Evolutionary conservation across 1,140 invertebrate species (phyloP).

Genomic region (Phortica variegata): DNA sequence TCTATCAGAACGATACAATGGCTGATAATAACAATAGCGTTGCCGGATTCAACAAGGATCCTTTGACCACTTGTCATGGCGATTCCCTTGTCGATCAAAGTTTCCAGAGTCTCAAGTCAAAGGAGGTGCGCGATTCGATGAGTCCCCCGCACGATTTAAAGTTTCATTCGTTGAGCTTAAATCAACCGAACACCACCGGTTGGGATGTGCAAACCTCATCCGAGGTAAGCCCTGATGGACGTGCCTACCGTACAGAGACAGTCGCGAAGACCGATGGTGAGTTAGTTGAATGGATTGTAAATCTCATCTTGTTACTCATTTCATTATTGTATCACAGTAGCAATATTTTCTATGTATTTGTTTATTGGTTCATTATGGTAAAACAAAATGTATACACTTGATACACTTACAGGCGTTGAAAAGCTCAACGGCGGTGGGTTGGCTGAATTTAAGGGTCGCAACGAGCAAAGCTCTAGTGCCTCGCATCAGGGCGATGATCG

Average conservation of each 20-base stretch:
- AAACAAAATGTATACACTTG: too few relatives aligned
- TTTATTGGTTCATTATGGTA: too few relatives aligned
- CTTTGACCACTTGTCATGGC: slow-evolving; percentile 61
- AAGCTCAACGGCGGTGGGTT: slow-evolving; percentile 65
- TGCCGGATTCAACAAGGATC: slow-evolving; percentile 44
- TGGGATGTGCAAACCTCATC: slow-evolving; percentile 58
- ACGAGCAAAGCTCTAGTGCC: slow-evolving; percentile 61
- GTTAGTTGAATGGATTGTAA: slow-evolving; percentile 24
- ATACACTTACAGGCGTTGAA: slow-evolving; percentile 57
- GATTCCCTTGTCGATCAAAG: slow-evolving; percentile 72
- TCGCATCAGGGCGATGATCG: slow-evolving; percentile 66
- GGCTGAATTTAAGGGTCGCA: slow-evolving; percentile 63
- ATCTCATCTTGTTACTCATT: not conserved
- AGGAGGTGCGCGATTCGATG: slow-evolving; percentile 74
- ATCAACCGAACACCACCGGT: slow-evolving; percentile 51
- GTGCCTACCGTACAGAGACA: slow-evolving; percentile 48
- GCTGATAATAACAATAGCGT: slow-evolving; percentile 53
- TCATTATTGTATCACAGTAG: not conserved
- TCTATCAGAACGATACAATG: slow-evolving; percentile 61
- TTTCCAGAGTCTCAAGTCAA: slow-evolving; percentile 73
- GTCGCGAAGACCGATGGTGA: slow-evolving; percentile 54
- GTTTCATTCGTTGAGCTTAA: slow-evolving; percentile 45
- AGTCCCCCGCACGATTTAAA: slow-evolving; percentile 65
- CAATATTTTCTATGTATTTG: slow-evolving; percentile 1
- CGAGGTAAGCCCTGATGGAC: slow-evolving; percentile 58